These are phyloP conservation scores for Pterobdella sp. DNA, from an alignment of 2,888 invertebrate genomes.

Conservation along the genomic window DNA sequence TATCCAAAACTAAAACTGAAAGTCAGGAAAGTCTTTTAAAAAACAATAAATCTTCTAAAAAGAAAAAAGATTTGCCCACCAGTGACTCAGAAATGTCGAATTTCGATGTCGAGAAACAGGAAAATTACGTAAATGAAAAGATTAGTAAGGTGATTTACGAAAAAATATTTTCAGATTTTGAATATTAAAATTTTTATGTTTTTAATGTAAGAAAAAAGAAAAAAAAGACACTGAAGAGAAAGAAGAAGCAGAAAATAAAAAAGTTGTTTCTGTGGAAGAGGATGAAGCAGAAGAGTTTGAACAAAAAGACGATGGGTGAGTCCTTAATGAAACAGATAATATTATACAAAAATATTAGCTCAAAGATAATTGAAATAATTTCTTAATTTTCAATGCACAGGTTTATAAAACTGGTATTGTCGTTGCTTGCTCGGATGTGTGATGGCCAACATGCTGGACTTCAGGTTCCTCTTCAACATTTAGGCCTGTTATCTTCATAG, in stretches of 20 bases:
- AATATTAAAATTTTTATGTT: not conserved
- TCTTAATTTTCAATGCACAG: conserved; percentile 32
- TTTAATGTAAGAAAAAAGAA: not conserved
- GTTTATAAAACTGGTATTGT: conserved; percentile 50
- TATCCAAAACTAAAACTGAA: conserved; percentile 4
- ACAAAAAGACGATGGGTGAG: conserved; percentile 47
- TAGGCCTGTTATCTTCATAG: not conserved
- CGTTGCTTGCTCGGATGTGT: conserved; percentile 50
- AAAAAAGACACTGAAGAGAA: not conserved
- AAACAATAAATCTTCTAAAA: conserved; percentile 16
- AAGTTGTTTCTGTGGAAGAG: conserved; percentile 30
- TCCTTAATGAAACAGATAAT: not conserved
- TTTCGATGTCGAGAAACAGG: not conserved
- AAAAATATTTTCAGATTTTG: not conserved
- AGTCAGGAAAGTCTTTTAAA: conserved; percentile 25
- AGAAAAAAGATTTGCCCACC: not conserved
- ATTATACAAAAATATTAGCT: not conserved
- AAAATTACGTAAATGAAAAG: not conserved
- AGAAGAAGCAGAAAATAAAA: conserved; percentile 2
- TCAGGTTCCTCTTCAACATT: conserved; percentile 41
- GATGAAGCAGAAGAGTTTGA: conserved; percentile 30
- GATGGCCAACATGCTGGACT: conserved; percentile 49
- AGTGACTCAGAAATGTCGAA: conserved; percentile 9
- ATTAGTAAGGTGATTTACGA: too few species aligned
- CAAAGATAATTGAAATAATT: not conserved